These are phyloP conservation scores for Blomia tropicalis DNA, from an alignment of 2,888 invertebrate species.

Conservation along the genomic window DNA sequence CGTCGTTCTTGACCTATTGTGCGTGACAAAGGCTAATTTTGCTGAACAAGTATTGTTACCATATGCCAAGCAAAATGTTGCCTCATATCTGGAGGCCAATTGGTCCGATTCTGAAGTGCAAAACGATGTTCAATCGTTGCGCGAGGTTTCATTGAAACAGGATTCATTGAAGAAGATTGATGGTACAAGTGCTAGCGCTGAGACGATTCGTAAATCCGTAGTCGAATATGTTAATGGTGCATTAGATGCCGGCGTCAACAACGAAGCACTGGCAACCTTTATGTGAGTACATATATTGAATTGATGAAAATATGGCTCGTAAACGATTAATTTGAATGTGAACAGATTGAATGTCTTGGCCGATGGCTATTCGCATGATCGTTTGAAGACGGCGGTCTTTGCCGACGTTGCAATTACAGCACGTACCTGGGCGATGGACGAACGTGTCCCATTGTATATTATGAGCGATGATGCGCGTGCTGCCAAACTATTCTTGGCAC, in stretches of 20 bases:
- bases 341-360: background rate
- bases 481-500: background rate
- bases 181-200: background rate
- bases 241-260: background rate
- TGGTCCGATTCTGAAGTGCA: background rate
- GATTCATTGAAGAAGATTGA: background rate
- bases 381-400: background rate
- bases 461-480: background rate
- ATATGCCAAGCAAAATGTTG: background rate
- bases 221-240: background rate
- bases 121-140: background rate
- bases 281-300: no score
- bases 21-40: background rate
- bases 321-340: no score
- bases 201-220: background rate
- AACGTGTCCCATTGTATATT: background rate
- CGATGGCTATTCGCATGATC: background rate
- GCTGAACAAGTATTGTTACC: background rate
- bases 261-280: background rate
- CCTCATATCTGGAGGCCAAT: background rate
- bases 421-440: background rate
- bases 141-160: background rate
- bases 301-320: no score
- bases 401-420: background rate
- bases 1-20: background rate